A percentile compares a stretch with the other conserved stretches of the same genome.
Evolutionary conservation across 1,140 invertebrate genomes (phyloP).

Genomic region (Halictus rubicundus): DNA sequence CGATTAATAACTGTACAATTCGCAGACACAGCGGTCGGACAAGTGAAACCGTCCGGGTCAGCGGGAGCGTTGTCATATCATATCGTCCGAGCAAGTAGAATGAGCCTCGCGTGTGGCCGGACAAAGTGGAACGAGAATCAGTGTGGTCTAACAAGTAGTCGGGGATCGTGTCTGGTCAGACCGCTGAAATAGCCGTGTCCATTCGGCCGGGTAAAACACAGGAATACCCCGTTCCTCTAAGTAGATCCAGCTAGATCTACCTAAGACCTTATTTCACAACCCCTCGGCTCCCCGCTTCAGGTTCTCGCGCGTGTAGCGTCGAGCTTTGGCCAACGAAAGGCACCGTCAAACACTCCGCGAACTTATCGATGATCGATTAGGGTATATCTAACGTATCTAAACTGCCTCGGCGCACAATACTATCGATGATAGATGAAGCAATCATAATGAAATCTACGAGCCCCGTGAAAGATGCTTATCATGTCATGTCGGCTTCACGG

Average conservation of each 20-base stretch:
- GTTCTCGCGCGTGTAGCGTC: no score
- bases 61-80: no score
- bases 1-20: no score
- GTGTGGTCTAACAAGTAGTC: background rate
- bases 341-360: no score
- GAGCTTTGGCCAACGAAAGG: no score
- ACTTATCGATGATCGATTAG: background rate
- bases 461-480: constrained; percentile 9
- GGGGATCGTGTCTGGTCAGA: background rate
- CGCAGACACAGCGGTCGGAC: no score
- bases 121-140: background rate
- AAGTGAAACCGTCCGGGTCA: no score
- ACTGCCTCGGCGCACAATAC: background rate
- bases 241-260: no score
- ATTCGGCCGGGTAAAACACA: background rate
- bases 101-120: background rate
- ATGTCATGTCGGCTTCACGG: constrained; percentile 18
- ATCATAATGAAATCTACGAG: constrained; percentile 11
- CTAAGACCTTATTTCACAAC: no score
- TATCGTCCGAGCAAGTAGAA: background rate
- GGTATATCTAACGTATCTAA: background rate
- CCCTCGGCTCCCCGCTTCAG: no score
- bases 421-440: constrained; percentile 5
- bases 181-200: background rate
- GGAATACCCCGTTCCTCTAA: background rate